Evolutionary conservation across 2,113 vertebrate genomes (phyloP), one percentile per base, ranked within the genome.

Genomic region (Xiphias gladius): DNA sequence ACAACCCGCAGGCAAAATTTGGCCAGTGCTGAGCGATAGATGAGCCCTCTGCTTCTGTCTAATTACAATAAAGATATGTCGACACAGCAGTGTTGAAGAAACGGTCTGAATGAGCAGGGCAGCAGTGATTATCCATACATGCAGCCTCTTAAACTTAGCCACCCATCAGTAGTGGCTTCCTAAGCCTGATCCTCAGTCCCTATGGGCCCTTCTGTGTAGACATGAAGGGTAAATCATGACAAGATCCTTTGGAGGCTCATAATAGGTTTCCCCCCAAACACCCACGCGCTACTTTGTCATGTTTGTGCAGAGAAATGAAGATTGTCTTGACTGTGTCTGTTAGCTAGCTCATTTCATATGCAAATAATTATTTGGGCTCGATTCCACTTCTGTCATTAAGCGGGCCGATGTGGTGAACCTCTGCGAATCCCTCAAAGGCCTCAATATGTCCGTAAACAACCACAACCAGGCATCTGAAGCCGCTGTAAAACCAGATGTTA

Each of bases 381-480:
- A 79, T 80, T 82, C 61, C 69, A 48, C 74, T 77, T 83, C 70
- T 86, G 72, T 84, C 76, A 82, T 52, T n/a, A 64, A 69, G 75
- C 43, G 2, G 50, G 41, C 55, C 41, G 32, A 69, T 91, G 86
- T 64, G 84, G 85, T 41, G 17, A 80, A 83, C 77, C 82, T n/a
- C 73, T 72, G 24, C 6, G 1, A 76, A 71, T 66, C 73, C 75
- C 63, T 88, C 69, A 81, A 75, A 88, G 58, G 68, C 78, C 66
- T 84, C 79, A 83, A 55, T 82, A 86, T 69, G 72, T 91, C 63
- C 50, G 20, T 79, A 86, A 91, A 93, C 89, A 91, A 79, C 79
- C 57, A 28, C 78, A 9, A 71, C 11, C 8, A 86, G 78, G 75
- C 75, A 68, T 85, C 59, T 50, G 13, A 63, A 79, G 69, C n/a